phyloP scores from a whole-genome alignment of 2,113 vertebrate species.

The Xiphophorus hellerii region DNA sequence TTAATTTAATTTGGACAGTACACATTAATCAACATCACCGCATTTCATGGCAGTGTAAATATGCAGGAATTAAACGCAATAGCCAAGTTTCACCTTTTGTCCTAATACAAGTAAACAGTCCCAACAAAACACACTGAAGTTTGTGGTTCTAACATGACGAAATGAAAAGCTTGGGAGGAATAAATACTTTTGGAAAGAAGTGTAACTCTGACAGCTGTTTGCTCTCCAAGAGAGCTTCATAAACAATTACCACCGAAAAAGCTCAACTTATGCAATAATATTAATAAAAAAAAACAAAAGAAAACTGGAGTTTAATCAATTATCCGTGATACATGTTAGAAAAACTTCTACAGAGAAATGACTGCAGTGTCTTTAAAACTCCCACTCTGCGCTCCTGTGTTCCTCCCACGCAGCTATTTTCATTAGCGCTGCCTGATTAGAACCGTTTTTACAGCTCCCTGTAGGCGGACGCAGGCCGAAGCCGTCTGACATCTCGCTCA shows the following conservation, averaged over 20 bases:
- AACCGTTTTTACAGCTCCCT: not conserved
- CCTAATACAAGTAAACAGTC: no score
- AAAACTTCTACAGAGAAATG: slow-evolving; percentile 7
- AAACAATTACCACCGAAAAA: not conserved
- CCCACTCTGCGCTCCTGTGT: slow-evolving; percentile 10
- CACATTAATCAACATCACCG: no score
- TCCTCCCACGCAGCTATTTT: slow-evolving; percentile 23
- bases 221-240: not conserved
- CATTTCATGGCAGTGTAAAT: no score
- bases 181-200: not conserved
- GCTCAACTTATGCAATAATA: not conserved
- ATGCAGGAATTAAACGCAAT: no score
- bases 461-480: not conserved
- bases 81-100: no score
- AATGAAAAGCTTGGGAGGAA: not conserved
- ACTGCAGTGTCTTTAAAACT: not conserved
- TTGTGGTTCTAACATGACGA: not conserved
- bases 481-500: slow-evolving; percentile 13
- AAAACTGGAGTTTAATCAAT: not conserved
- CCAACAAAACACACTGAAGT: not conserved
- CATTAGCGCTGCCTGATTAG: slow-evolving; percentile 18
- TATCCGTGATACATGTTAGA: not conserved
- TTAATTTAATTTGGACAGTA: no score
- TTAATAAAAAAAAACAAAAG: not conserved
- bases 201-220: no score